Conservation (phyloP, 2,113 vertebrate species). For the Mus pahari region DNA sequence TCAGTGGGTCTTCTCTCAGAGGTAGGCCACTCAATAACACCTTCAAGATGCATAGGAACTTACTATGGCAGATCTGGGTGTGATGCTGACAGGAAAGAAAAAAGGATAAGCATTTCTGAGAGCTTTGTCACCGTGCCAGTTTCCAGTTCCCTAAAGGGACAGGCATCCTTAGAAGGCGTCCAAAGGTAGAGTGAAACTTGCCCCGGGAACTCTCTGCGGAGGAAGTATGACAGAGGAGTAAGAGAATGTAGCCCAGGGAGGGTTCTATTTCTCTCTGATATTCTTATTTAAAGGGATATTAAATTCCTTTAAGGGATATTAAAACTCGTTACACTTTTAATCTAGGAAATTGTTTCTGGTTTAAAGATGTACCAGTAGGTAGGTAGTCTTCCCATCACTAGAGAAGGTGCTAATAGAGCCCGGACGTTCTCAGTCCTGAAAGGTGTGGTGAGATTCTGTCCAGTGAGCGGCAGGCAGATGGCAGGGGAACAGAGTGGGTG, state of each 20-base stretch:
- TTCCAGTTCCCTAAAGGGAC: neutral
- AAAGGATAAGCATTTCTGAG: conserved; percentile 47
- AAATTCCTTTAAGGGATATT: no score
- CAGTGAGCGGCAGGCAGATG: neutral
- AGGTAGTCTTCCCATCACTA: neutral
- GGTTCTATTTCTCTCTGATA: no score
- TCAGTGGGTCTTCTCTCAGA: neutral
- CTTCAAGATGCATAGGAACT: neutral
- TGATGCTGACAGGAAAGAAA: neutral
- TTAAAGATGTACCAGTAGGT: neutral
- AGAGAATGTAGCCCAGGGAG: no score
- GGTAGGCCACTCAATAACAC: neutral
- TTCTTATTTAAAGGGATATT: no score
- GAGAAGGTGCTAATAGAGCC: neutral
- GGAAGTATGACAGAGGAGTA: no score
- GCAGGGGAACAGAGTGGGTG: neutral
- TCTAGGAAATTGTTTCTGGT: conserved; percentile 11
- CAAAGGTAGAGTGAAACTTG: neutral
- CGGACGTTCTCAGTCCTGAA: neutral
- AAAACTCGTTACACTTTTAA: neutral
- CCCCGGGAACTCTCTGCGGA: no score
- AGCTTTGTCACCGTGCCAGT: neutral
- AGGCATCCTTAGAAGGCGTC: neutral
- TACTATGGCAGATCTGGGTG: neutral
- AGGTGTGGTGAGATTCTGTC: neutral